These are phyloP conservation scores for Microctonus aethiopoides DNA, from an alignment of 2,888 invertebrate genomes.

Conservation along the genomic window DNA sequence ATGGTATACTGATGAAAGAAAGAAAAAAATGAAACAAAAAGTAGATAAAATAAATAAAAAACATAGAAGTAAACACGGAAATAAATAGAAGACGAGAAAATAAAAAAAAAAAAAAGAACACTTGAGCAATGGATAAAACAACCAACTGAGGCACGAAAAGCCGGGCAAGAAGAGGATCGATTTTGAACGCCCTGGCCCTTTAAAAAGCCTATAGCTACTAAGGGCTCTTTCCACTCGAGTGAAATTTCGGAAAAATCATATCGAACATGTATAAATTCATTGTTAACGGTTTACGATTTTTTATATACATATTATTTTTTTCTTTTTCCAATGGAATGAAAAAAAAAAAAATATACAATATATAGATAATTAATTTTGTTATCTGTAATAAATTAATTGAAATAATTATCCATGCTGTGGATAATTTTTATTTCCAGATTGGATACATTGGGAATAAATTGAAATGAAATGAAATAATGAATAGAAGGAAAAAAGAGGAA, in stretches of 20 bases:
- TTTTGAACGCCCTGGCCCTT: background rate
- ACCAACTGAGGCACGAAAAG: slow-evolving; percentile 11
- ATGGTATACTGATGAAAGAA: slow-evolving; percentile 1
- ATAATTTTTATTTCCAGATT: no score
- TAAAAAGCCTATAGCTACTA: slow-evolving; percentile 2
- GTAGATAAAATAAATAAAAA: background rate
- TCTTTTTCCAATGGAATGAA: no score
- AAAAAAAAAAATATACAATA: no score
- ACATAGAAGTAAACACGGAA: background rate
- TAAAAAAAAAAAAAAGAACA: background rate
- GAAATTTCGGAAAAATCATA: background rate
- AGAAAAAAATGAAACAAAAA: background rate
- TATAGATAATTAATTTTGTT: no score
- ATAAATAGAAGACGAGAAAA: background rate
- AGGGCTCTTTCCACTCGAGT: background rate
- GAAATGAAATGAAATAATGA: background rate
- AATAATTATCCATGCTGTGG: no score
- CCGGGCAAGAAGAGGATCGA: slow-evolving; percentile 2
- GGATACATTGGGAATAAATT: background rate
- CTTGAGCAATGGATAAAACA: background rate
- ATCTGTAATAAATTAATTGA: no score
- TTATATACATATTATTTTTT: no score
- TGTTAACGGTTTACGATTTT: no score
- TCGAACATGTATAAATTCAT: no score
- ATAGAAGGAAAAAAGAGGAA: background rate